Conservation (phyloP, 2,888 invertebrate genomes). For the Cinara cedri region DNA sequence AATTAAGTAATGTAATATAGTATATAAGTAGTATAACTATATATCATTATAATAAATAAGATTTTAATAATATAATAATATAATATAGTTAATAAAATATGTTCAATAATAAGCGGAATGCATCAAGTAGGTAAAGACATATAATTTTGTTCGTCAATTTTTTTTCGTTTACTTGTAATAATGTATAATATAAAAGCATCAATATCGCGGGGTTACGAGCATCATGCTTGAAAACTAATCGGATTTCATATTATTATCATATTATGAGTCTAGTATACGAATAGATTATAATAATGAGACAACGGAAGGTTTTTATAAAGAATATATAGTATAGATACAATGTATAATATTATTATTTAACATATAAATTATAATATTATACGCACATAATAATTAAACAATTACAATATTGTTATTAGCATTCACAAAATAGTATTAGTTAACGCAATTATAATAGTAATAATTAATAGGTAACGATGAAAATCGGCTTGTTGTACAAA, state of each 20-base stretch:
- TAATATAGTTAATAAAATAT: constrained; percentile 19
- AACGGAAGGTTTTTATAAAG: constrained; percentile 16
- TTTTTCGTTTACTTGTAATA: constrained; percentile 23
- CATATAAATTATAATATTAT: not conserved
- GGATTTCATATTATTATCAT: constrained; percentile 6
- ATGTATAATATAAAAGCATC: constrained; percentile 25
- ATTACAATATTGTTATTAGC: constrained; percentile 7
- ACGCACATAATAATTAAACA: not conserved
- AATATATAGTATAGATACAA: not conserved
- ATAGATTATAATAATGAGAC: constrained; percentile 20
- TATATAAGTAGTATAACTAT: too few relatives aligned
- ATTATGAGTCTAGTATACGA: constrained; percentile 7
- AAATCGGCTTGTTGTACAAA: not conserved
- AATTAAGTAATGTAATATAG: not conserved
- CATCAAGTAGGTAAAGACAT: constrained; percentile 54
- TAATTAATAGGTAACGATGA: not conserved
- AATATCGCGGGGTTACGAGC: constrained; percentile 32
- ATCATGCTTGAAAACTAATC: constrained; percentile 49
- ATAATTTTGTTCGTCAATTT: constrained; percentile 36
- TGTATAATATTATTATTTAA: constrained; percentile 1
- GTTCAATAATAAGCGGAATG: constrained; percentile 37
- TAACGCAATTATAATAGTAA: not conserved
- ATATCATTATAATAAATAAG: too few relatives aligned
- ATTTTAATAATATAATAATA: constrained; percentile 27
- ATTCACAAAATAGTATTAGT: constrained; percentile 21